Base-by-base conservation (phyloP, 2,113 vertebrate species). In the Otocyon megalotis region DNA sequence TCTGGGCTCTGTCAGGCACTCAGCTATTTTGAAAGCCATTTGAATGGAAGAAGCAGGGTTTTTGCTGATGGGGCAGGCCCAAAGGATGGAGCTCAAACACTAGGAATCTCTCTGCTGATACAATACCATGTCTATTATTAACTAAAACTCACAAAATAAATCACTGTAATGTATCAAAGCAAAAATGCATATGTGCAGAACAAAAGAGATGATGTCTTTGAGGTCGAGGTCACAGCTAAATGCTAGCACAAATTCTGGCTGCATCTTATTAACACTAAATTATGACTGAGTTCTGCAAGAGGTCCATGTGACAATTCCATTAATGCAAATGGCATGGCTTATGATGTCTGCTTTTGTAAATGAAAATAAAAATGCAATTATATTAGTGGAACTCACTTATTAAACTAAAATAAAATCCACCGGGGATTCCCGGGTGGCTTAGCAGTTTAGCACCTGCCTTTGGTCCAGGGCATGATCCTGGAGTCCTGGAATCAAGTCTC, bases 221-320 rank as follows among this genome's bases (percentile, higher is more conserved):
- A 97, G 56, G 80, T 97, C 69, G 97, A 97, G 96, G 96, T 90
- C 58, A 74, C 1, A 16, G 1, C 81, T 97, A 96, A 97, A 95
- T 97, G 63, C 71, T 69, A 74, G 89, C 37, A 96, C 96, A 94
- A 90, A 93, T 95, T 95, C 94, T 96, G 71, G 82, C 88, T 93
- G 69, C 28, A 95, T 97, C 96, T 94, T 95, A 94, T 96, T 98
- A 97, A 83, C 93, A 94, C 77, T 93, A 93, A 98, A 97, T 98
- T 97, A 93, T 96, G 79, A 97, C 28, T 3, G 80, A 87, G 92
- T 82, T 35, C 56, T 67, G 63, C 43, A 56, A 81, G 93, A 92
- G 94, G 20, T 84, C 92, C 88, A 74, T 83, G 58, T 88, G 82
- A 88, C 63, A 96, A 82, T 37, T n/a, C n/a, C 48, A 98, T 96